phyloP scores from a whole-genome alignment of 2,888 invertebrate genomes.

The Hirtodrosophila duncani region DNA sequence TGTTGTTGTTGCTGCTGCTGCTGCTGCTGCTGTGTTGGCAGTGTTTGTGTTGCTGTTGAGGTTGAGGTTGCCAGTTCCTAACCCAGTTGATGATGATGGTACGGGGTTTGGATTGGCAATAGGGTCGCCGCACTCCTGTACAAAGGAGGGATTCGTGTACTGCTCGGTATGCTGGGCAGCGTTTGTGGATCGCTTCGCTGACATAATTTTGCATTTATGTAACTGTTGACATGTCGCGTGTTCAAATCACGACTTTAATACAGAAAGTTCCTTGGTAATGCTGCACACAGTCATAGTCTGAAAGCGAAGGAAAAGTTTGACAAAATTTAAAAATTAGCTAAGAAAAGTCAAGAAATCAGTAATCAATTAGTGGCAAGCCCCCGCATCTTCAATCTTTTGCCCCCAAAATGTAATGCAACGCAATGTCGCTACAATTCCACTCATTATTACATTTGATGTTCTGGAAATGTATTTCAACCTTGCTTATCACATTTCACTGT shows the following conservation, averaged over 20 bases:
- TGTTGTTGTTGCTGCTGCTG: constrained; percentile 33
- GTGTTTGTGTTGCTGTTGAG: constrained; percentile 29
- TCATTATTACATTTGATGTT: not conserved
- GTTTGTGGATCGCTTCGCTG: constrained; percentile 43
- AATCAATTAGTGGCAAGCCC: too few relatives aligned
- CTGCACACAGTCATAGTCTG: constrained; percentile 31
- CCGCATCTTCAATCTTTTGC: too few relatives aligned
- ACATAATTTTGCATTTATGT: constrained; percentile 68
- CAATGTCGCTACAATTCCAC: constrained; percentile 13
- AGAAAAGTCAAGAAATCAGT: too few relatives aligned
- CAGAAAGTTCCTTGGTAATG: constrained; percentile 25
- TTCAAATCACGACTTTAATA: too few relatives aligned
- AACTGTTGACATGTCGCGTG: constrained; percentile 3
- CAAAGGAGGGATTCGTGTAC: constrained; percentile 73
- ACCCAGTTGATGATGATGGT: constrained; percentile 1
- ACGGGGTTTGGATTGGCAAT: too few relatives aligned
- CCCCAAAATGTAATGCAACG: too few relatives aligned
- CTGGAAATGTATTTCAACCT: constrained; percentile 1
- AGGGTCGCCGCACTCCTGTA: constrained; percentile 54
- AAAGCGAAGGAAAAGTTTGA: too few relatives aligned
- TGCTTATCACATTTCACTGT: constrained; percentile 1
- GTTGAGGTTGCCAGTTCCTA: constrained; percentile 14
- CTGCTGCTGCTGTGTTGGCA: constrained; percentile 34
- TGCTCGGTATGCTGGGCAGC: constrained; percentile 51
- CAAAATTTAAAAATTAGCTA: too few relatives aligned